Conservation (phyloP, 2,113 vertebrate species). For the Rhombomys opimus region DNA sequence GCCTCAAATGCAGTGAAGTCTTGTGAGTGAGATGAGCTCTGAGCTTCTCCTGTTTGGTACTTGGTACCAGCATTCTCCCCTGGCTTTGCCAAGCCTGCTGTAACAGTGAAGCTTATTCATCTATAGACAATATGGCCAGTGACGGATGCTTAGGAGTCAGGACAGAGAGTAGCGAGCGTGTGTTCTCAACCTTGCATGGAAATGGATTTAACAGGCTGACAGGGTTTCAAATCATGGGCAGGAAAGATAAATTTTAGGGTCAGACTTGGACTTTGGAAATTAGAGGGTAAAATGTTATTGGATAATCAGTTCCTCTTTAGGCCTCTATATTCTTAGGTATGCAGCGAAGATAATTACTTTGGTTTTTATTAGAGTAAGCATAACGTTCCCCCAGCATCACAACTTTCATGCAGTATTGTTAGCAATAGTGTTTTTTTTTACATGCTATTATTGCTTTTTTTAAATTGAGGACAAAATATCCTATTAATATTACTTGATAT, state of each 20-base stretch:
- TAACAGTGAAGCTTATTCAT: slow-evolving; percentile 64
- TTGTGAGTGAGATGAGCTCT: slow-evolving; percentile 42
- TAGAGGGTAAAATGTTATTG: not conserved
- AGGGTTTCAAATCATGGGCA: not conserved
- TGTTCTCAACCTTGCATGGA: slow-evolving; percentile 43
- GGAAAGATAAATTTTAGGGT: not conserved
- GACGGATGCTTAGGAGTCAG: slow-evolving; percentile 43
- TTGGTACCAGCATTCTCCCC: slow-evolving; percentile 64
- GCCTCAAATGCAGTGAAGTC: not conserved
- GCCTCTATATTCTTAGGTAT: not conserved
- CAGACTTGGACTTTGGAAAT: not conserved
- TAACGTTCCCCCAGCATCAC: not conserved
- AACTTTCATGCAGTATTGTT: not conserved
- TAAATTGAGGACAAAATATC: not conserved
- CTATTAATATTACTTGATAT: not conserved
- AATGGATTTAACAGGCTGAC: slow-evolving; percentile 18
- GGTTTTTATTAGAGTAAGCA: slow-evolving; percentile 23
- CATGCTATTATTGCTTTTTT: slow-evolving; percentile 24
- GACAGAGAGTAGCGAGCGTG: slow-evolving; percentile 24
- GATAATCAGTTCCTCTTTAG: not conserved
- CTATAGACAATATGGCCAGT: slow-evolving; percentile 58
- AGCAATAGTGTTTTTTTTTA: slow-evolving; percentile 22
- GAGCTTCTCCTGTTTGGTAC: slow-evolving; percentile 6
- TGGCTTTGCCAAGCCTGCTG: not conserved
- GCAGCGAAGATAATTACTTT: not conserved